Evolutionary conservation across 1,140 invertebrate genomes (phyloP), one percentile per base, ranked within the genome.

Genomic region (Homarus americanus): DNA sequence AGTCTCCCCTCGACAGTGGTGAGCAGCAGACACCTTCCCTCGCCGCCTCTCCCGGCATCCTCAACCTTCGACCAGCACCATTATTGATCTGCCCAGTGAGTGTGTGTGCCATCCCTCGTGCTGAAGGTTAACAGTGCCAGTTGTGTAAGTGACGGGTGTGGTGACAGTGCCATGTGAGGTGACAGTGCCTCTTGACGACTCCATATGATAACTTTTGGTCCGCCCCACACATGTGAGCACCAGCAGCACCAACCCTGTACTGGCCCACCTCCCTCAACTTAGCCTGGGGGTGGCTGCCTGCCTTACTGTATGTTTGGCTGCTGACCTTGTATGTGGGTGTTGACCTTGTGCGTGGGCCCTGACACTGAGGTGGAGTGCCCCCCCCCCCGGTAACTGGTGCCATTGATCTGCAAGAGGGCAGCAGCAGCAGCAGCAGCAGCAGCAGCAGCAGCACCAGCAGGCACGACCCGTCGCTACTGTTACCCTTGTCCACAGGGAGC

Each of bases 361-460:
- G 58, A 63, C 44, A 49, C 15, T 63, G 58, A 63, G 44, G 58
- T 20, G 24, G 58, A 20, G 58, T 24, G 4, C 12, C 58, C 20
- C 58, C 58, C 58, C 12, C 58, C 15, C 58, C 24, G 20, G 58
- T 63, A 63, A 63, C 58, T 63, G 58, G 15, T 63, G 58, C 20
- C 58, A 63, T 63, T 63, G 58, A 63, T 63, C 58, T 63, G 58
- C 58, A 20, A 24, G 58, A 63, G 44, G 17, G 58, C 58, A 63
- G 58, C 58, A 63, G 58, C 58, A 63, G 58, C 58, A 63, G 58
- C 58, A 63, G 58, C 2, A 63, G 58, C 58, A 63, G 58, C 58
- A 49, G 44, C 44, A 49, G 44, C 44, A 49, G 44, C 44, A 49
- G 44, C 44, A 49, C 5, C 44, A 49, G 15, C 12, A 49, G 44